Percentiles rank a stretch among this genome's conserved stretches.
Evolutionary conservation across 2,888 invertebrate species (phyloP).

Genomic region (Rhagophthalmus giganteus): DNA sequence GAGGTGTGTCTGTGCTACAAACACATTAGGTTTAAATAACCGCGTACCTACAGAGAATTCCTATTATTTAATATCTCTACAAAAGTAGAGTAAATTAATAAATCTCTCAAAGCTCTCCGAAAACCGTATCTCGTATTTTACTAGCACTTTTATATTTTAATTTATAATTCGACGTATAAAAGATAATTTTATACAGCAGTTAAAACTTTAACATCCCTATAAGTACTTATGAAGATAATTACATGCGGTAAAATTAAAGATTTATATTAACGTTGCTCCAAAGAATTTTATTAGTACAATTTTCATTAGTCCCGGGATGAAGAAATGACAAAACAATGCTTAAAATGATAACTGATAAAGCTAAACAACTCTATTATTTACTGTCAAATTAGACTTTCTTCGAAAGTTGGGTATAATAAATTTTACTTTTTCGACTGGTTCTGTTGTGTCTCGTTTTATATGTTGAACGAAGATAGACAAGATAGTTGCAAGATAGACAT

Average conservation of each 20-base stretch:
- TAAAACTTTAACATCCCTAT: conserved; percentile 6
- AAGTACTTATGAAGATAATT: conserved; percentile 4
- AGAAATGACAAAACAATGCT: too few species aligned
- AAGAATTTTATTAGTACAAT: too few species aligned
- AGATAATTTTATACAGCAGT: conserved; percentile 6
- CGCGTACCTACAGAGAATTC: conserved; percentile 11
- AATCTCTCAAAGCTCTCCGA: not conserved
- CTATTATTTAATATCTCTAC: conserved; percentile 2
- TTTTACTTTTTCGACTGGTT: too few species aligned
- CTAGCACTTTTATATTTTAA: conserved; percentile 3
- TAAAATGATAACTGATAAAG: too few species aligned
- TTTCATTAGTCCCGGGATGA: too few species aligned
- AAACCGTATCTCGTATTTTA: not conserved
- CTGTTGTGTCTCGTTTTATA: too few species aligned
- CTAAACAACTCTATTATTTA: too few species aligned
- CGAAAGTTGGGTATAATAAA: not conserved
- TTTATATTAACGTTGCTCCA: conserved; percentile 1
- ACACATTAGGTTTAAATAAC: conserved; percentile 7
- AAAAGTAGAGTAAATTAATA: conserved; percentile 14
- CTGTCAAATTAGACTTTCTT: too few species aligned
- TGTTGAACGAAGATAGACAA: too few species aligned
- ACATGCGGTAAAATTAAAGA: not conserved
- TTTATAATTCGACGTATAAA: not conserved
- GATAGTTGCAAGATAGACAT: too few species aligned
- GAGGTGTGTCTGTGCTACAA: conserved; percentile 17